Base-by-base conservation (phyloP, 2,888 invertebrate species). In the Sussaba pulchella region DNA sequence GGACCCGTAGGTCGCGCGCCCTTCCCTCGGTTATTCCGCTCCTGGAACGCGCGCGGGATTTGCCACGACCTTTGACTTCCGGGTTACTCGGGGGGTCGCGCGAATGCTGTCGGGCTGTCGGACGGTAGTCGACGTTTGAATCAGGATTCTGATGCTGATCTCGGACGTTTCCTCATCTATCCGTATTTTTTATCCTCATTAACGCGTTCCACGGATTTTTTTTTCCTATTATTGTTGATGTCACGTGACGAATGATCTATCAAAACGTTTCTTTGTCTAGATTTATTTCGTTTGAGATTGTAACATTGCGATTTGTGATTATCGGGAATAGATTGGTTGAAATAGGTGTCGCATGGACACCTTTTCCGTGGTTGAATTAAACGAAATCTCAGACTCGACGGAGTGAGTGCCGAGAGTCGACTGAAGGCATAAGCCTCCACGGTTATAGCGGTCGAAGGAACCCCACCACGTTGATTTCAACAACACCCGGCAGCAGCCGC, bases 391-490 rank as follows among this genome's bases (percentile, higher is more conserved):
- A 88, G 85, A 86, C 89, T 90, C 87, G 86, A 88, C 90, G 89
- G 89, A 89, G 88, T 87, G 90, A 90, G 90, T 90, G 90, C 89
- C 89, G 89, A 89, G 89, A 90, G 87, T 89, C 89, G 89, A 91
- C 91, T 91, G 91, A 90, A 88, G 87, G 88, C 89, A 87, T 86
- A 87, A 89, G 87, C 85, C 86, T 84, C 69, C 82, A 74, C 82
- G 87, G 85, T 87, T 87, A 87, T 87, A 87, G 89, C 87, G 88
- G 88, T 88, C 88, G 89, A 88, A 89, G 89, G 88, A 89, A 87
- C 91, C 91, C 91, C 91, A 91, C 91, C 89, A 90, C 89, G 89
- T 89, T 89, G 88, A 87, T 89, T 90, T 87, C 87, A 88, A 88
- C 89, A 89, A 88, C 70, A 90, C 89, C 88, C 89, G 89, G 89